phyloP scores from a whole-genome alignment of 2,888 invertebrate genomes.

The Athripsodes cinereus region DNA sequence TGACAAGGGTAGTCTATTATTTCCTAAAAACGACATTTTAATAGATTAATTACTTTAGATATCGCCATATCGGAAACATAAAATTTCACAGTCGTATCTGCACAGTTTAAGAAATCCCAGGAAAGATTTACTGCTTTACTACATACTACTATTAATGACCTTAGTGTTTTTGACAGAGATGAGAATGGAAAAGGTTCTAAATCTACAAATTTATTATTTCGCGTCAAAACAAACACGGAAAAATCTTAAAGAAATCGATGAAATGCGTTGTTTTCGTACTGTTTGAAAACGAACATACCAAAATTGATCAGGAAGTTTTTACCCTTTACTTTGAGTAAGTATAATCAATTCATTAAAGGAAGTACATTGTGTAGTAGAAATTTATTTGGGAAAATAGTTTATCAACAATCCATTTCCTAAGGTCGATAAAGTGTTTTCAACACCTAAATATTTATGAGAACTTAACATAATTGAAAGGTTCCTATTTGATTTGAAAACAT shows the following conservation, averaged over 20 bases:
- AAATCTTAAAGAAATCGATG: not conserved
- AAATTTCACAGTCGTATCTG: not conserved
- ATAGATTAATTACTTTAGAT: not conserved
- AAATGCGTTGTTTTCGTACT: too few species aligned
- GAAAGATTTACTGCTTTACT: not conserved
- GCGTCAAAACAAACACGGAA: constrained; percentile 1
- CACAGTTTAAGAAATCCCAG: not conserved
- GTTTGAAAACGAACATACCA: too few species aligned
- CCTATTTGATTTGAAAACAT: too few species aligned
- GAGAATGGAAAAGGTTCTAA: constrained; percentile 5
- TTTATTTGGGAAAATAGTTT: too few species aligned
- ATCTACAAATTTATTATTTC: constrained; percentile 3
- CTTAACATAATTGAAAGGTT: too few species aligned
- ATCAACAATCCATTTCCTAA: too few species aligned
- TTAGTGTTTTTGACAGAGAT: constrained; percentile 9
- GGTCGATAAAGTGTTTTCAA: too few species aligned
- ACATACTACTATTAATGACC: constrained; percentile 24
- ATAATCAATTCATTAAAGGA: too few species aligned
- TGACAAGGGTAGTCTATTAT: not conserved
- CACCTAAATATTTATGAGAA: too few species aligned
- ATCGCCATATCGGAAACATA: constrained; percentile 1
- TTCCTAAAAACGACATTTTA: not conserved
- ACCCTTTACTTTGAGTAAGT: too few species aligned
- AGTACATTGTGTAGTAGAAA: too few species aligned
- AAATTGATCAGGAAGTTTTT: too few species aligned